Conservation (phyloP, 2,797 vertebrate species). For the Xenopus petersii region DNA sequence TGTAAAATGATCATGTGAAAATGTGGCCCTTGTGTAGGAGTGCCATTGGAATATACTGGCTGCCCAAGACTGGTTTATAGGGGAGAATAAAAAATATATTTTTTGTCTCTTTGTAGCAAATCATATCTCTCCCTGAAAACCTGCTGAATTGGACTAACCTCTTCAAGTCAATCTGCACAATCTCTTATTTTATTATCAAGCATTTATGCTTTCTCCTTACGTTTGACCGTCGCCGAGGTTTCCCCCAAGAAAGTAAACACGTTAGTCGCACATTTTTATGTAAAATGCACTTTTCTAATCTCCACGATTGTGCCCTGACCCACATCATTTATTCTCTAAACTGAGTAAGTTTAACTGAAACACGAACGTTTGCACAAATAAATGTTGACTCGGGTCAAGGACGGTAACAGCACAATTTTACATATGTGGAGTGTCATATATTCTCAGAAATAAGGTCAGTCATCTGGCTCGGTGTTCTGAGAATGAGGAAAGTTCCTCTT, state of each 20-base stretch:
- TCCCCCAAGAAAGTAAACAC: slow-evolving; percentile 18
- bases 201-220: slow-evolving; percentile 1
- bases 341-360: slow-evolving; percentile 32
- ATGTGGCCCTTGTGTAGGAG: too few relatives aligned
- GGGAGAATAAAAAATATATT: too few relatives aligned
- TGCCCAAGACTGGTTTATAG: too few relatives aligned
- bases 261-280: slow-evolving; percentile 33
- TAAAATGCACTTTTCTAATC: slow-evolving; percentile 34
- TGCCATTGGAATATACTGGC: too few relatives aligned
- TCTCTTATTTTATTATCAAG: not conserved
- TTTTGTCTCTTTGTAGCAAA: not conserved
- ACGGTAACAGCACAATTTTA: slow-evolving; percentile 31
- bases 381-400: slow-evolving; percentile 48
- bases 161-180: not conserved
- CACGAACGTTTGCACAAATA: slow-evolving; percentile 43
- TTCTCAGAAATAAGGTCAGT: slow-evolving; percentile 35
- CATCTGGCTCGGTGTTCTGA: not conserved
- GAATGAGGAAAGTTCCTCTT: not conserved
- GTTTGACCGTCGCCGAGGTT: not conserved
- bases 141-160: slow-evolving; percentile 1
- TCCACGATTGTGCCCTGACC: slow-evolving; percentile 31
- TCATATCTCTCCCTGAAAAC: not conserved
- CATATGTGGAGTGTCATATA: slow-evolving; percentile 39
- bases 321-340: slow-evolving; percentile 42
- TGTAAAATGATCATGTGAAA: too few relatives aligned